These are phyloP conservation scores for Gallinago undulata DNA, from an alignment of 2,113 vertebrate species.

Conservation along the genomic window DNA sequence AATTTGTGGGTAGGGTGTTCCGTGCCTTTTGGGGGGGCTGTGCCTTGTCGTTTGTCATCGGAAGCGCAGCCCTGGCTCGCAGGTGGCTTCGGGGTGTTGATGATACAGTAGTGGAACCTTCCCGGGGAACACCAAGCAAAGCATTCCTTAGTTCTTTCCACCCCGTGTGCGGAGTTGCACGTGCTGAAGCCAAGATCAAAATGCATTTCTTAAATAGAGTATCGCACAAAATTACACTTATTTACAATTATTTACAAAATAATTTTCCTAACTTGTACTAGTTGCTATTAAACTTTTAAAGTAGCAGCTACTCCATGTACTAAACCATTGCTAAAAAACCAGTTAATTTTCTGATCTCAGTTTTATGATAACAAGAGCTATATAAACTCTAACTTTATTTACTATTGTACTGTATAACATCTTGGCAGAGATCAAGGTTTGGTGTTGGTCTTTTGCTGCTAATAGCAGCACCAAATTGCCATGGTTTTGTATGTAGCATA, in stretches of 20 bases:
- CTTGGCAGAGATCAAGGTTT: neutral
- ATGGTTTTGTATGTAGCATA: neutral
- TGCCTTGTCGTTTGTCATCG: neutral
- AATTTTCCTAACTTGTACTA: neutral
- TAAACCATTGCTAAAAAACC: neutral
- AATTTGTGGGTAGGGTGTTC: accelerated
- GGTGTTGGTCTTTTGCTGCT: neutral
- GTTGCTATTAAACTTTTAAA: neutral
- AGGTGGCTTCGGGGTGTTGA: neutral
- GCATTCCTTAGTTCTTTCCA: neutral
- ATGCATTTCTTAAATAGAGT: neutral
- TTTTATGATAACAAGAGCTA: neutral
- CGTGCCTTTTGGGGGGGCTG: neutral
- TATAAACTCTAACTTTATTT: neutral
- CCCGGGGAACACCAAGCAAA: neutral
- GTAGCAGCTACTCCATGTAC: neutral
- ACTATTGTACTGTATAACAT: neutral
- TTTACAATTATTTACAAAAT: neutral
- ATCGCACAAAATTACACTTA: neutral
- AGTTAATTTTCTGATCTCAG: neutral
- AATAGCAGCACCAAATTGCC: neutral
- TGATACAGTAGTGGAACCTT: constrained; percentile 60
- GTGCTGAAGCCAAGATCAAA: neutral
- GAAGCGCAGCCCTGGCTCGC: neutral
- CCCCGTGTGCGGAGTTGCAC: no score